Base-by-base conservation (phyloP, 2,113 vertebrate species). In the Nansenia antarctica region DNA sequence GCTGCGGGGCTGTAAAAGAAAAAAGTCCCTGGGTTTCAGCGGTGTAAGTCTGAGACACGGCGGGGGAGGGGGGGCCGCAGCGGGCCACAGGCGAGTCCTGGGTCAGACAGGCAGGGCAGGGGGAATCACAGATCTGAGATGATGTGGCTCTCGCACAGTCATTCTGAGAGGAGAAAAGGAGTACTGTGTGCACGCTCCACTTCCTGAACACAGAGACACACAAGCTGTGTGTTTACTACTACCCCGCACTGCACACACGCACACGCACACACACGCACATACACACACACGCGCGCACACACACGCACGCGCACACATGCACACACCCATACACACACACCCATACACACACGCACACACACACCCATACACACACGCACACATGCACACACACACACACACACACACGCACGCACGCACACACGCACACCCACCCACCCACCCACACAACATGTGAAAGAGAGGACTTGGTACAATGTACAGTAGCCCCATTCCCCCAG, bases 141-240 rank as follows among this genome's bases (percentile, higher is more conserved):
- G 88, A 88, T 81, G 88, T 89, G 82, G 71, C n/a, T n/a, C n/a
- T n/a, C 54, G 54, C 81, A 76, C 35, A 82, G 69, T 93, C 91
- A 91, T 95, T 93, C 90, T 95, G 92, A 96, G 91, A 96, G 77
- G 58, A 82, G 45, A 59, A 81, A 77, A 87, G 67, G 68, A 77
- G 39, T 79, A 79, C 69, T 76, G 80, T 78, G 72, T 78, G 69
- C 78, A 78, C 65, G 82, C 80, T 86, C 73, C 85, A 84, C 84
- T 85, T 89, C 85, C 87, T 82, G 83, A 81, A 81, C 72, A 74
- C n/a, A n/a, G n/a, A n/a, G n/a, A n/a, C n/a, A n/a, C n/a, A n/a
- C 73, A 68, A 73, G 72, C 22, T 77, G 71, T 85, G 73, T 86
- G 85, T 90, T 88, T 82, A 82, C 78, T 69, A 74, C 58, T 20